Base-by-base conservation (phyloP, 2,888 invertebrate genomes). In the Lordiphosa andalusiaca region DNA sequence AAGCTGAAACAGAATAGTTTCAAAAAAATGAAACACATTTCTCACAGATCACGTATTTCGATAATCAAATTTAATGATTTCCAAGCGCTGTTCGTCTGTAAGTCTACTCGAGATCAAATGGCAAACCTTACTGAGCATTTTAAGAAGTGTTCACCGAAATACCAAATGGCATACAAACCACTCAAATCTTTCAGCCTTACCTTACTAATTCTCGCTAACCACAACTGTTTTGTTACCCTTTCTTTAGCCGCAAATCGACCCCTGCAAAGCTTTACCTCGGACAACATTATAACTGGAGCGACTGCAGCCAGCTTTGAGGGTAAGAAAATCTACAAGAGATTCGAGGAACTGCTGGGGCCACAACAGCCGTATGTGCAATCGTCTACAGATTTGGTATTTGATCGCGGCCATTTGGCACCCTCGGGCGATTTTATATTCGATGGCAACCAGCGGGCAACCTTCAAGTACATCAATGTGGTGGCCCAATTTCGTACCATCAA, bases 401-500 rank as follows among this genome's bases (percentile, higher is more conserved):
- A 91, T 16, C 86, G 90, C 9, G 91, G 91, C n/a, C 91, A 91
- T 73, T 66, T 91, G 23, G 86, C 89, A 0, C 90, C 91, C 0
- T 90, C 89, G 40, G 87, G 86, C 0, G 91, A 91, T 73, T 90
- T 90, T 60, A 86, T 90, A n/a, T 91, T 88, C 65, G 88, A 83
- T 0, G 60, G 84, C 1, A 88, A 90, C 52, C 91, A 90, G 67
- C 75, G 83, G 4, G 87, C 88, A 0, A 91, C 91, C 0, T 91
- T 89, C 74, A 90, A 90, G 64, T 91, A 90, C 62, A 78, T 90
- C 3, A 92, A 92, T 70, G 88, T 86, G 0, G 89, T 90, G 0
- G 91, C 91, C 0, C 91, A 91, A 63, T 91, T 91, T 89, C 86
- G 88, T 48, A 86, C 86, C 0, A 91, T 92, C 67, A 93, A 93